Conservation (phyloP, 2,888 invertebrate genomes). For the Syritta pipiens region DNA sequence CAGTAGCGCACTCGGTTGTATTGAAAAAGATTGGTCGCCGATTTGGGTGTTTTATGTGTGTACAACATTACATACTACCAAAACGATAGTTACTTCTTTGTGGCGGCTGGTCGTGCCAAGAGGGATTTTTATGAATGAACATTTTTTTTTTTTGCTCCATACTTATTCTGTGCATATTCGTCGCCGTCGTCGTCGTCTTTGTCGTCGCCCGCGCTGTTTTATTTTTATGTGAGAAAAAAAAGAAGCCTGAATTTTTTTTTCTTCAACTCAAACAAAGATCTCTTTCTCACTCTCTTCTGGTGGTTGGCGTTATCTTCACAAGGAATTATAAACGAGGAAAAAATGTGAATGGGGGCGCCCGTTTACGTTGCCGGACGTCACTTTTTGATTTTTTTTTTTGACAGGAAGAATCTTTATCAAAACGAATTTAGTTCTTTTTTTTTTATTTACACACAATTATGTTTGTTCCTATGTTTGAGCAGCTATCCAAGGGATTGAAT, state of each 20-base stretch:
- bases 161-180: conserved; percentile 30
- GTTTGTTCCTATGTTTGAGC: conserved; percentile 49
- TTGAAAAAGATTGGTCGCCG: conserved; percentile 24
- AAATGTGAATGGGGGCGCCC: conserved; percentile 52
- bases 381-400: conserved; percentile 5
- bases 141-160: conserved; percentile 38
- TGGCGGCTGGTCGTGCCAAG: conserved; percentile 26
- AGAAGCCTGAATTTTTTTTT: conserved; percentile 23
- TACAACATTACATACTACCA: conserved; percentile 40
- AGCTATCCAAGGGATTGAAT: conserved; percentile 40
- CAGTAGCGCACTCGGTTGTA: conserved; percentile 4
- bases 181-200: conserved; percentile 17
- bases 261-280: conserved; percentile 51
- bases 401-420: conserved; percentile 57
- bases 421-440: conserved; percentile 20
- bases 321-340: conserved; percentile 35
- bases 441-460: conserved; percentile 38
- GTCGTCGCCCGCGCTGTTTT: conserved; percentile 35
- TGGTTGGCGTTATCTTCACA: conserved; percentile 42
- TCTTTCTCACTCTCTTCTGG: conserved; percentile 45
- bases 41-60: conserved; percentile 50
- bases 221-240: conserved; percentile 17
- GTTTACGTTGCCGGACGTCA: conserved; percentile 49
- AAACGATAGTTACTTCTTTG: conserved; percentile 43
- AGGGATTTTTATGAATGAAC: conserved; percentile 65